Evolutionary conservation across 2,888 invertebrate species (phyloP).

Genomic region (Onchidella celtica): DNA sequence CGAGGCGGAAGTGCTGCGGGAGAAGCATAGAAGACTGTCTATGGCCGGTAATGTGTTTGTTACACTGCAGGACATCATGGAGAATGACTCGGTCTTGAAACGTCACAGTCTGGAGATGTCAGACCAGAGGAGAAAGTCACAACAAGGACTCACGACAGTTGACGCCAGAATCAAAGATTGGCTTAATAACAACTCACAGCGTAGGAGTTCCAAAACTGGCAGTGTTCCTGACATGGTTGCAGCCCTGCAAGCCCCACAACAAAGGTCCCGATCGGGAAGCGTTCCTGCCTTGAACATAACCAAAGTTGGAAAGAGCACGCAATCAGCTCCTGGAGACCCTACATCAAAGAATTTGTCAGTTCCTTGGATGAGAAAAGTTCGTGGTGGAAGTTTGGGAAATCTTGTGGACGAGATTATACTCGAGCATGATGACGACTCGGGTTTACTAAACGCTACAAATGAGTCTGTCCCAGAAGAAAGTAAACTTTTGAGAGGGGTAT

Average conservation of each 20-base stretch:
- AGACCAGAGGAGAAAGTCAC: neutral
- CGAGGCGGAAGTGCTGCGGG: neutral
- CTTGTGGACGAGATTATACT: neutral
- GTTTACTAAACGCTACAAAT: neutral
- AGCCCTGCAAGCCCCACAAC: neutral
- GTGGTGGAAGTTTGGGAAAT: neutral
- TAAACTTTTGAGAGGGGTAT: neutral
- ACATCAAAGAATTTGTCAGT: neutral
- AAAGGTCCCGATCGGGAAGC: neutral
- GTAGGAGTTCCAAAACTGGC: neutral
- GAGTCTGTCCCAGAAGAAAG: neutral
- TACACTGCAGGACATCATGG: slow-evolving; percentile 28
- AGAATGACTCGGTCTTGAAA: neutral
- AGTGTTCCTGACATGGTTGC: neutral
- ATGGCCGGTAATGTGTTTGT: slow-evolving; percentile 8
- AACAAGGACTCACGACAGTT: neutral
- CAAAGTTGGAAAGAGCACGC: neutral
- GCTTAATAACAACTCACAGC: neutral
- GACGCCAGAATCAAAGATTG: neutral
- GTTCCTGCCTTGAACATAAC: neutral
- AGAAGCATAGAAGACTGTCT: neutral
- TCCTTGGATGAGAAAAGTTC: neutral
- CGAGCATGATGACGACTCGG: neutral
- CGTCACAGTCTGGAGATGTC: neutral
- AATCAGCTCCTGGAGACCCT: neutral